Conservation (phyloP, 2,113 vertebrate genomes). For the Crotalus tigris region DNA sequence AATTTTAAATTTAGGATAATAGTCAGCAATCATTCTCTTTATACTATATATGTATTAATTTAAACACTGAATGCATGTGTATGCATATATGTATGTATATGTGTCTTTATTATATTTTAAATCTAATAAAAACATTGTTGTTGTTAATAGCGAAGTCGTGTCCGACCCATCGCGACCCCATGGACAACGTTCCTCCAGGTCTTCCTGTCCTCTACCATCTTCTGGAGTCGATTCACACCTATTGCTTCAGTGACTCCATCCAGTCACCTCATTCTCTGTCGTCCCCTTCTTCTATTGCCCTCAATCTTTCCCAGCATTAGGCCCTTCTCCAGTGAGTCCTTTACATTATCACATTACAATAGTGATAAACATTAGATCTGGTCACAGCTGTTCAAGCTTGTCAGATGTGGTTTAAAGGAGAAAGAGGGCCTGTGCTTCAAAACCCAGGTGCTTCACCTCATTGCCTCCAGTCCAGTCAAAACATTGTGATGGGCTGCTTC, state of each 20-base stretch:
- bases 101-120: neutral
- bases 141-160: no score
- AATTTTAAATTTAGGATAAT: neutral
- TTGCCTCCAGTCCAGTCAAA: neutral
- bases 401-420: neutral
- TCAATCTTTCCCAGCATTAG: no score
- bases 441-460: neutral
- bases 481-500: neutral
- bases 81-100: neutral
- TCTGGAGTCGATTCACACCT: no score
- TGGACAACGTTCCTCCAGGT: no score
- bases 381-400: neutral
- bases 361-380: neutral
- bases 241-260: no score
- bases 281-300: no score
- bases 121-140: neutral
- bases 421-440: neutral
- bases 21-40: neutral
- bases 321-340: no score
- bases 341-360: neutral
- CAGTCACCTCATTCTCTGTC: no score
- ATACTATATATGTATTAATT: neutral
- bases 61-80: neutral
- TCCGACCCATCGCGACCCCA: no score
- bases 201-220: no score